Conservation (phyloP, 2,113 vertebrate genomes). For the Cardinalis cardinalis region DNA sequence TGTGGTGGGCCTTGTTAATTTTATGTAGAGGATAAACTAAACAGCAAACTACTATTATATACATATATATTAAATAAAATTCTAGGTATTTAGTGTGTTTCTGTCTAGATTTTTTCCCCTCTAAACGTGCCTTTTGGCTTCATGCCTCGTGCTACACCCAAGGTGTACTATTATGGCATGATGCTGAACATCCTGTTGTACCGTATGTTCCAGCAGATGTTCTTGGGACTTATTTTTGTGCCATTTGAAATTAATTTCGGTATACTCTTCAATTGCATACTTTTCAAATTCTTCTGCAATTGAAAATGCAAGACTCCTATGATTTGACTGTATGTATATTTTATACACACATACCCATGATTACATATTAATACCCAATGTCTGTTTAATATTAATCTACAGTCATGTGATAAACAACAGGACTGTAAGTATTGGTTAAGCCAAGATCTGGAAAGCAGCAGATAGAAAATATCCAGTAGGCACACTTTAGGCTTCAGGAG, state of each 20-base stretch:
- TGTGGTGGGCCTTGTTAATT: neutral
- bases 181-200: neutral
- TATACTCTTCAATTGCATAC: neutral
- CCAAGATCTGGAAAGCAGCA: neutral
- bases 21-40: neutral
- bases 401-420: neutral
- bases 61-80: neutral
- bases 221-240: neutral
- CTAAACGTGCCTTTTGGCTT: slow-evolving; percentile 15
- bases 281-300: neutral
- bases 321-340: neutral
- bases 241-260: slow-evolving; percentile 1
- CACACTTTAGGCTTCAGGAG: neutral
- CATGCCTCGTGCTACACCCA: neutral
- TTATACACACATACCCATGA: neutral
- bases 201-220: slow-evolving; percentile 25
- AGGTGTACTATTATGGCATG: slow-evolving; percentile 1
- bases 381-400: neutral
- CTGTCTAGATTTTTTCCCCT: neutral
- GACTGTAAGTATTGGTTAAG: neutral
- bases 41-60: neutral
- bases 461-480: neutral
- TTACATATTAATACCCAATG: accelerated
- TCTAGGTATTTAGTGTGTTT: neutral
- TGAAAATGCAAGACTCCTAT: neutral